These are phyloP conservation scores for Pocillopora grandis DNA, from an alignment of 92 coral and sea anemone species.

Conservation along the genomic window DNA sequence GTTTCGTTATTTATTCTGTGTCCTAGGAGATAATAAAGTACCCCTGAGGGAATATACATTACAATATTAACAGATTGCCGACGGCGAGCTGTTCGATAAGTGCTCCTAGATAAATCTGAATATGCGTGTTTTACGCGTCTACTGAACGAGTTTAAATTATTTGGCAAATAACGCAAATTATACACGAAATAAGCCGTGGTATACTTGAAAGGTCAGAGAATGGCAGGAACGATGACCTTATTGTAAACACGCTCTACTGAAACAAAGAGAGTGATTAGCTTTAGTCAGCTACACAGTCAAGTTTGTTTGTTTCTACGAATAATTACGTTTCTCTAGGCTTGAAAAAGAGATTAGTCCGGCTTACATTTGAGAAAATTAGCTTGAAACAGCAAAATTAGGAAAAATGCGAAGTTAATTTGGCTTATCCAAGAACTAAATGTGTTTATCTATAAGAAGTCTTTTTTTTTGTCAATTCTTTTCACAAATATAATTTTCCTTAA, in stretches of 20 bases:
- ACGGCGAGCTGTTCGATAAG: slow-evolving; percentile 17
- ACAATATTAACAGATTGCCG: slow-evolving; percentile 51
- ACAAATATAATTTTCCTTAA: no score
- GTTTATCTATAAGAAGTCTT: neutral
- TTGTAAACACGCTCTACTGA: slow-evolving; percentile 9
- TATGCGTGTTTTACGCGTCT: neutral
- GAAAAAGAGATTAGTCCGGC: neutral
- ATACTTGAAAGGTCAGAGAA: neutral
- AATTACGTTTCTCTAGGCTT: neutral
- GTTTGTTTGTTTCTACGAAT: slow-evolving; percentile 16
- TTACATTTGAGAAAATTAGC: neutral
- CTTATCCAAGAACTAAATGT: neutral
- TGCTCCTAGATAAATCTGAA: slow-evolving; percentile 34
- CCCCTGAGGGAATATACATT: slow-evolving; percentile 40
- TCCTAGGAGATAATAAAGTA: slow-evolving; percentile 34
- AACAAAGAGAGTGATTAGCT: slow-evolving; percentile 7
- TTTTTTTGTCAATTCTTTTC: no score
- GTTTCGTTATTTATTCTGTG: slow-evolving; percentile 40
- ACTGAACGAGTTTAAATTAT: neutral
- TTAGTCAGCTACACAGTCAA: slow-evolving; percentile 26
- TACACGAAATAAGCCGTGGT: slow-evolving; percentile 1
- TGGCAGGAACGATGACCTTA: neutral
- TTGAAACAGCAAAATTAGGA: neutral
- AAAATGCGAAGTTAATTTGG: neutral
- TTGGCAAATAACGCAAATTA: neutral